phyloP scores from a whole-genome alignment of 2,888 invertebrate species.

The Erebia epiphron region DNA sequence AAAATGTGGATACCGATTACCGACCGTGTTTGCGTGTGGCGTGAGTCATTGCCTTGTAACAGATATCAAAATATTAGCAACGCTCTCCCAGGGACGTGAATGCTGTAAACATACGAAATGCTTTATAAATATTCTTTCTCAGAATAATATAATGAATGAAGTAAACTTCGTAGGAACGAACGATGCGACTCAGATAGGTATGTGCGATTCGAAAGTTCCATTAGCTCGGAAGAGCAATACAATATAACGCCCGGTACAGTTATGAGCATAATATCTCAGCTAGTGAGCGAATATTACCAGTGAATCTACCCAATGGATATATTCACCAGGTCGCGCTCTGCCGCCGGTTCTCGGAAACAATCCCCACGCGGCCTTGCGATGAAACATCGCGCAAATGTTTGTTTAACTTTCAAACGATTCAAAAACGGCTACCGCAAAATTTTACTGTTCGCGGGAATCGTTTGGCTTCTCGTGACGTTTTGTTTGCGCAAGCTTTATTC shows the following conservation, averaged over 20 bases:
- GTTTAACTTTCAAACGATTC: constrained; percentile 73
- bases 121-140: constrained; percentile 56
- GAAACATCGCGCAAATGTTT: constrained; percentile 71
- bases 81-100: constrained; percentile 64
- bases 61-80: constrained; percentile 63
- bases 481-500: constrained; percentile 69
- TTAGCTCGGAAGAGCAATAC: constrained; percentile 24
- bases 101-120: constrained; percentile 56
- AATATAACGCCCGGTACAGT: constrained; percentile 26
- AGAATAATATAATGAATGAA: constrained; percentile 57
- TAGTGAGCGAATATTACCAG: constrained; percentile 32
- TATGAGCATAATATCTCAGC: constrained; percentile 41
- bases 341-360: constrained; percentile 62
- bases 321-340: constrained; percentile 53
- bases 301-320: constrained; percentile 47
- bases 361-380: constrained; percentile 69
- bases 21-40: constrained; percentile 40
- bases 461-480: constrained; percentile 58
- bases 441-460: constrained; percentile 69
- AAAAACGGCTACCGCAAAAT: constrained; percentile 71
- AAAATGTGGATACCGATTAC: constrained; percentile 5
- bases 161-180: constrained; percentile 50
- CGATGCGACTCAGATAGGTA: constrained; percentile 12
- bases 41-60: constrained; percentile 50
- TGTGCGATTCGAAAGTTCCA: constrained; percentile 29